Conservation (phyloP, 35 echinoderm and acorn worm genomes). For the Strongylocentrotus purpuratus region DNA sequence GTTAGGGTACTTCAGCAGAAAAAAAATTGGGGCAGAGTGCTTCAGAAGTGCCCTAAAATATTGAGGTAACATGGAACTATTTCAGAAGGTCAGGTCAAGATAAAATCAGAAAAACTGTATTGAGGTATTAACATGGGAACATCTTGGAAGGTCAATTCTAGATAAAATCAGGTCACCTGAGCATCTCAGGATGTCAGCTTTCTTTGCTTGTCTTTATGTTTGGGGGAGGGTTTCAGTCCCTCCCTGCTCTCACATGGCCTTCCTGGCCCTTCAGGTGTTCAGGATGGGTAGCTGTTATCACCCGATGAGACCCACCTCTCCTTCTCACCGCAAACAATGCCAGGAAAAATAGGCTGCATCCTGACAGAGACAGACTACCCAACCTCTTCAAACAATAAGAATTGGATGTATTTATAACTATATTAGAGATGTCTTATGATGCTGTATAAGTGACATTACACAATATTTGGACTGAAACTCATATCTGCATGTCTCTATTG, state of each 20-base stretch:
- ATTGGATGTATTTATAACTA: too few relatives aligned
- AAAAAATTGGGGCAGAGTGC: too few relatives aligned
- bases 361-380: neutral
- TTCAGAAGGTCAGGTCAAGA: neutral
- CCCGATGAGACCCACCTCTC: neutral
- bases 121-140: neutral
- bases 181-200: neutral
- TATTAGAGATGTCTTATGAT: too few relatives aligned
- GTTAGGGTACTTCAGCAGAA: too few relatives aligned
- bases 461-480: too few relatives aligned
- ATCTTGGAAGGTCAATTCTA: neutral
- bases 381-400: neutral
- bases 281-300: neutral
- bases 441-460: too few relatives aligned
- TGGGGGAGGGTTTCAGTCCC: neutral
- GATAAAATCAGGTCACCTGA: neutral
- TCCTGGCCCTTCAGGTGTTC: neutral
- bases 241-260: neutral
- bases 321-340: neutral
- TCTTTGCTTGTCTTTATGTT: neutral
- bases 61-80: neutral
- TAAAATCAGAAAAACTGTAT: constrained; percentile 1
- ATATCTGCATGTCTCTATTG: too few relatives aligned
- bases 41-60: too few relatives aligned
- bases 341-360: neutral